Conservation (phyloP, 2,113 vertebrate genomes). For the Ivindomyrus marchei region DNA sequence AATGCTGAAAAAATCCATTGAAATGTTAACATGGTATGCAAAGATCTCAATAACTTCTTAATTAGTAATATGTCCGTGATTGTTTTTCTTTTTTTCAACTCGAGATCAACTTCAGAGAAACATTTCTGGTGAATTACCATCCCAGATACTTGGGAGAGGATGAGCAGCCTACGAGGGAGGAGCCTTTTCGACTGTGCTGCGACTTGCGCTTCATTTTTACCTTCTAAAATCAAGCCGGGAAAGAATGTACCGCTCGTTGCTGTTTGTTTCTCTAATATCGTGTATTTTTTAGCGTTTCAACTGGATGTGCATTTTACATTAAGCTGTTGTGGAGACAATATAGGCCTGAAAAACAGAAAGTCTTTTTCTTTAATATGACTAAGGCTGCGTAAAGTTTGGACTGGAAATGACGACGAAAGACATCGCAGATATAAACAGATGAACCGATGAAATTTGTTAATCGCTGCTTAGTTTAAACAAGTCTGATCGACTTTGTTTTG, state of each 20-base stretch:
- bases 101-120: conserved; percentile 40
- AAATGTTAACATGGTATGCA: conserved; percentile 30
- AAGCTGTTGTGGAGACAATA: neutral
- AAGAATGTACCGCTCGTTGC: conserved; percentile 8
- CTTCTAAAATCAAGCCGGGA: conserved; percentile 36
- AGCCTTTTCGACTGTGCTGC: conserved; percentile 13
- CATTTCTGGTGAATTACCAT: conserved; percentile 46
- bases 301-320: neutral
- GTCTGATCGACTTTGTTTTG: neutral
- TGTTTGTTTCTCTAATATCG: neutral
- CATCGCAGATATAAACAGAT: conserved; percentile 23
- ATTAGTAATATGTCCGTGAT: conserved; percentile 58
- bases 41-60: conserved; percentile 38
- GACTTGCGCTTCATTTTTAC: neutral
- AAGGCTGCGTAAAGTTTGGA: conserved; percentile 51
- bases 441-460: neutral
- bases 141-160: conserved; percentile 35
- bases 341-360: conserved; percentile 14
- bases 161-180: conserved; percentile 27
- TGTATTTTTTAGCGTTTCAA: neutral
- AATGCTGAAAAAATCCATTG: neutral
- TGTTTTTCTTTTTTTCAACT: conserved; percentile 53
- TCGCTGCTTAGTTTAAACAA: neutral
- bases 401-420: conserved; percentile 36
- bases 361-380: conserved; percentile 17